Percentiles rank a stretch among this genome's conserved stretches.
Conservation (phyloP, 2,888 invertebrate genomes). For the Eubasilissa splendida region DNA sequence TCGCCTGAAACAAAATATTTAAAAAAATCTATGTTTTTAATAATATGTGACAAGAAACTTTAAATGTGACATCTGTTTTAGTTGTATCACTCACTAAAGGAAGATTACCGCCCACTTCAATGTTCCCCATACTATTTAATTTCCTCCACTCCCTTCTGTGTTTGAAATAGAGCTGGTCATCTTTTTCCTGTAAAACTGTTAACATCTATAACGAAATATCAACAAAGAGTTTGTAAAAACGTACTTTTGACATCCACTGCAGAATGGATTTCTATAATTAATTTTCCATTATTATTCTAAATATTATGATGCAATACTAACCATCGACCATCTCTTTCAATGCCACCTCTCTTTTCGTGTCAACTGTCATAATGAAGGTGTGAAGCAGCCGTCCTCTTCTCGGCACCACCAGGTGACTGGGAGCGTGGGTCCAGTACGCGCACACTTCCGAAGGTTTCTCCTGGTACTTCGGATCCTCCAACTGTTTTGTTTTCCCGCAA, state of each 20-base stretch:
- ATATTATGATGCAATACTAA: slow-evolving; percentile 56
- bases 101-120: slow-evolving; percentile 70
- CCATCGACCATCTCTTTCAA: slow-evolving; percentile 63
- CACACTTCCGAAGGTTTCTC: slow-evolving; percentile 66
- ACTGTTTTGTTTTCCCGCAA: slow-evolving; percentile 67
- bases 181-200: slow-evolving; percentile 70
- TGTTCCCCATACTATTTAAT: slow-evolving; percentile 69
- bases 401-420: slow-evolving; percentile 69
- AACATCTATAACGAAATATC: slow-evolving; percentile 52
- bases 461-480: slow-evolving; percentile 67
- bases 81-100: slow-evolving; percentile 65
- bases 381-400: slow-evolving; percentile 68
- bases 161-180: slow-evolving; percentile 66
- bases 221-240: background rate
- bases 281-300: background rate
- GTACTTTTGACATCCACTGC: no score
- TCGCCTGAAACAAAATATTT: slow-evolving; percentile 64
- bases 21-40: background rate
- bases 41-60: slow-evolving; percentile 9
- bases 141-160: slow-evolving; percentile 70
- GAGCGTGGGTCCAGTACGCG: slow-evolving; percentile 70
- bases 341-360: slow-evolving; percentile 70
- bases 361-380: slow-evolving; percentile 73
- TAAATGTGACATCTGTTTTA: slow-evolving; percentile 20
- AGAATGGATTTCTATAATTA: background rate